These are phyloP conservation scores for Micromesistius poutassou DNA, from an alignment of 2,797 vertebrate genomes.

Conservation along the genomic window DNA sequence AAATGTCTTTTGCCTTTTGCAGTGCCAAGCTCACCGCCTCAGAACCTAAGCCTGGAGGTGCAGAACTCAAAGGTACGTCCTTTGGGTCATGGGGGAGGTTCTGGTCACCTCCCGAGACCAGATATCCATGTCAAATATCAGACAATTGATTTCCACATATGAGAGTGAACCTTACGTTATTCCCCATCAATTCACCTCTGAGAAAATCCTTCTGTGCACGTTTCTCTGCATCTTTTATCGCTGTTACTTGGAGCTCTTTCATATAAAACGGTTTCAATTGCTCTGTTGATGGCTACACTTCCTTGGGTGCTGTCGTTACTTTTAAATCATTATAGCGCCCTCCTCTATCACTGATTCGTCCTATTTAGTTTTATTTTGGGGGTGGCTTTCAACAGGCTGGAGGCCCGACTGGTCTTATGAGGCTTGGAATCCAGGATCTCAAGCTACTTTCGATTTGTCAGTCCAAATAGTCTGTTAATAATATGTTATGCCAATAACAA, in stretches of 20 bases:
- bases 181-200: no score
- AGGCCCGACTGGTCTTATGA: neutral
- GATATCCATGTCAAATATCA: constrained; percentile 43
- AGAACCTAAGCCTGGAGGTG: constrained; percentile 92
- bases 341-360: neutral
- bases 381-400: neutral
- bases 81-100: neutral
- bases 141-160: neutral
- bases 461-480: constrained; percentile 3
- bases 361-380: neutral
- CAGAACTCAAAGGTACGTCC: constrained; percentile 95
- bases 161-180: neutral
- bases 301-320: neutral
- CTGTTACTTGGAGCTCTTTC: neutral
- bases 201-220: no score
- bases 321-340: neutral
- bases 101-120: constrained; percentile 22
- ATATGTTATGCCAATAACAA: no score
- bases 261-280: neutral
- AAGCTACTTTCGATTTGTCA: neutral
- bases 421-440: neutral
- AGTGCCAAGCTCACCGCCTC: constrained; percentile 94
- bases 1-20: constrained; percentile 27
- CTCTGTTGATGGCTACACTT: neutral
- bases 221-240: no score